phyloP scores from a whole-genome alignment of 64 coral and sea anemone genomes.

The Anthopleura sola region DNA sequence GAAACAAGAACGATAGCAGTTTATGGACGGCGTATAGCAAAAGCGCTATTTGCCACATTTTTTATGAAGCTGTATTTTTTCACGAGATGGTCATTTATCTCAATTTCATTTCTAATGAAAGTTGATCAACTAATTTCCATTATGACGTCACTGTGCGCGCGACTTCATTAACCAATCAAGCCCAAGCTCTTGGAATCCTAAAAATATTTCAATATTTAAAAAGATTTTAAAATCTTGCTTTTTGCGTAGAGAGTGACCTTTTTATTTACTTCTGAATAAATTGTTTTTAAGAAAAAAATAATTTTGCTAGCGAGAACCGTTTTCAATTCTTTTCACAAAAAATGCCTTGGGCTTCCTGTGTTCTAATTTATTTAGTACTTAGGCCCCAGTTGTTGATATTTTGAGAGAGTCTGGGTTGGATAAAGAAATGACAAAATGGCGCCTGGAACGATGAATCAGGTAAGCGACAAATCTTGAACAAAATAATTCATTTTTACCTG shows the following conservation, averaged over 20 bases:
- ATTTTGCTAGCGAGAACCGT: neutral
- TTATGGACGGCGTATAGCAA: neutral
- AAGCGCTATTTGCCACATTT: neutral
- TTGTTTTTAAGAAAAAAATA: too few species aligned
- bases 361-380: neutral
- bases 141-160: neutral
- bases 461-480: constrained; percentile 1
- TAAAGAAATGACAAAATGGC: constrained; percentile 44
- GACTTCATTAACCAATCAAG: neutral
- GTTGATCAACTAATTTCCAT: neutral
- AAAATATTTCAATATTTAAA: too few species aligned
- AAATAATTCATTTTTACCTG: neutral
- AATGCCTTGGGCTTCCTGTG: neutral
- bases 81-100: neutral
- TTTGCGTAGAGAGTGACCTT: too few species aligned
- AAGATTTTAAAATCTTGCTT: too few species aligned
- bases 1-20: neutral
- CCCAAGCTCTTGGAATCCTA: neutral
- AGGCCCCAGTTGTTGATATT: neutral
- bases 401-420: neutral
- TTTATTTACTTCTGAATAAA: too few species aligned
- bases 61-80: neutral
- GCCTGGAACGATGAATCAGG: constrained; percentile 50
- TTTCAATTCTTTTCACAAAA: too few species aligned
- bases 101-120: neutral